Conservation (phyloP, 1,140 invertebrate species). For the Acromyrmex echinatior region DNA sequence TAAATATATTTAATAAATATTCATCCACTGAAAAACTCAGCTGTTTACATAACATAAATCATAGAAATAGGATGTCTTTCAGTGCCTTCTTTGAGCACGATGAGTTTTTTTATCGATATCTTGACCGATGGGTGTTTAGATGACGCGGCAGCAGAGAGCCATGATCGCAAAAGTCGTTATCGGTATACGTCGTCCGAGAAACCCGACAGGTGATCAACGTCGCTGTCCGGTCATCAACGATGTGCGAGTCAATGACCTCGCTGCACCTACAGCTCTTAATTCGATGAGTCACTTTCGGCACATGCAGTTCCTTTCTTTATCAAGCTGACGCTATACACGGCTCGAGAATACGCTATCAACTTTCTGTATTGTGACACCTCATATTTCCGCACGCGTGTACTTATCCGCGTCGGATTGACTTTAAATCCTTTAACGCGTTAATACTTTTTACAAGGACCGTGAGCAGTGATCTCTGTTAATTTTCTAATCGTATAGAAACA, state of each 20-base stretch:
- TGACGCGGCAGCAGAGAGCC: slow-evolving; percentile 6
- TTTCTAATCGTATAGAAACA: not conserved
- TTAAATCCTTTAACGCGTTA: slow-evolving; percentile 26
- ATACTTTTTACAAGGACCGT: not conserved
- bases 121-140: not conserved
- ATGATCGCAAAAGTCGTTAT: slow-evolving; percentile 46
- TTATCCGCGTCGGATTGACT: slow-evolving; percentile 17
- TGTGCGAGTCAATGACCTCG: slow-evolving; percentile 71
- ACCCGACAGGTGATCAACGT: slow-evolving; percentile 41
- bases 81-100: not conserved
- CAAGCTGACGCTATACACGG: slow-evolving; percentile 56
- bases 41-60: not conserved
- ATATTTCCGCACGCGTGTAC: slow-evolving; percentile 45
- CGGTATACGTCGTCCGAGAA: slow-evolving; percentile 10
- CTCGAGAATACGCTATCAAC: slow-evolving; percentile 29
- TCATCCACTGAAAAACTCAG: not conserved
- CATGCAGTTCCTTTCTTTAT: slow-evolving; percentile 65
- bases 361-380: slow-evolving; percentile 56
- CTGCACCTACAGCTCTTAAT: slow-evolving; percentile 66
- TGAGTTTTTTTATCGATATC: slow-evolving; percentile 9
- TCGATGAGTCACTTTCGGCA: slow-evolving; percentile 79
- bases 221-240: slow-evolving; percentile 61
- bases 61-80: slow-evolving; percentile 13
- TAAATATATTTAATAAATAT: not conserved
- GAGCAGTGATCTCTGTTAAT: not conserved